Evolutionary conservation across 2,797 vertebrate genomes (phyloP).

Genomic region (Hoplostethus mediterraneus): DNA sequence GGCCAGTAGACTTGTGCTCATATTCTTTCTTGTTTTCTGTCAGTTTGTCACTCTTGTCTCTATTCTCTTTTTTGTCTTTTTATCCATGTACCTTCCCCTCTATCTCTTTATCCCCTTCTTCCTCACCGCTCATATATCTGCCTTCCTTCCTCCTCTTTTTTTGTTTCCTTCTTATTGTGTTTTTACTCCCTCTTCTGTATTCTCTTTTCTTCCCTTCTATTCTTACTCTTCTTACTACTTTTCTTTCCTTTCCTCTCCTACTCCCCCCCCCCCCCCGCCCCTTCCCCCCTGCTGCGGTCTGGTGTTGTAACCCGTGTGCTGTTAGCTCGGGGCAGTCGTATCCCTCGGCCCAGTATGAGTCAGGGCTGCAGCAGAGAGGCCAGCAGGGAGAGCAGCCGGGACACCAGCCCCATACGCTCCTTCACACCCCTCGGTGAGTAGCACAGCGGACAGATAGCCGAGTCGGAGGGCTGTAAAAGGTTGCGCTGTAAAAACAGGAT

Average conservation of each 20-base stretch:
- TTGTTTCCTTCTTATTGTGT: constrained; percentile 25
- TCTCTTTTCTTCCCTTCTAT: constrained; percentile 57
- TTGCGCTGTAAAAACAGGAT: constrained; percentile 11
- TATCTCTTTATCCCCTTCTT: constrained; percentile 26
- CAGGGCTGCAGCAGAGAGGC: constrained; percentile 99
- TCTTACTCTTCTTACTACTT: constrained; percentile 55
- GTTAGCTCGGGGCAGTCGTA: constrained; percentile 97
- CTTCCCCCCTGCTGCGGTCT: constrained; percentile 28
- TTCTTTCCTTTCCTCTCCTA: constrained; percentile 62
- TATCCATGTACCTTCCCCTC: constrained; percentile 23
- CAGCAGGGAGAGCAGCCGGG: constrained; percentile 98
- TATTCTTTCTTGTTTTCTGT: constrained; percentile 39
- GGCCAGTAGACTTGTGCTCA: constrained; percentile 24
- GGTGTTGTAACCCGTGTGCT: constrained; percentile 51
- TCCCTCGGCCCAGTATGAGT: constrained; percentile 99
- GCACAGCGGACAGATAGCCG: constrained; percentile 40
- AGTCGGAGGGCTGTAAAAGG: constrained; percentile 16
- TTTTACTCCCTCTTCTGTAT: neutral
- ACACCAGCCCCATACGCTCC: constrained; percentile 97
- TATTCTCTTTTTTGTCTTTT: constrained; percentile 59
- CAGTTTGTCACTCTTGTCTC: constrained; percentile 50
- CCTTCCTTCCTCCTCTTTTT: constrained; percentile 68
- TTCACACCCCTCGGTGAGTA: constrained; percentile 98
- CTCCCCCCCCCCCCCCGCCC: neutral
- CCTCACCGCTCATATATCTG: constrained; percentile 70